Conservation (phyloP, 2,888 invertebrate species). For the Patella ulyssiponensis region DNA sequence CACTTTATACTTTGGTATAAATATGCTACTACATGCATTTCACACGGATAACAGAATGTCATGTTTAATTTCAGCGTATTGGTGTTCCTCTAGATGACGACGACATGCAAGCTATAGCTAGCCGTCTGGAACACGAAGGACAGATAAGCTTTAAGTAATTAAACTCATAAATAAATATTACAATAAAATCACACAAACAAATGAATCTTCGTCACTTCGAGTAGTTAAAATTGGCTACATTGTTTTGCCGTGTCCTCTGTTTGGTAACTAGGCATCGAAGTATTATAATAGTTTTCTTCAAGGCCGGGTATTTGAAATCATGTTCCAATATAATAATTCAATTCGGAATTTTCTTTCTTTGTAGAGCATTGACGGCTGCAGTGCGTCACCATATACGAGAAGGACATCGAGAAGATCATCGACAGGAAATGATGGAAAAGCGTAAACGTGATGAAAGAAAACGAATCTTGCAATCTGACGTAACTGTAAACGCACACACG, state of each 20-base stretch:
- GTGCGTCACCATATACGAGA: constrained; percentile 57
- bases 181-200: not conserved
- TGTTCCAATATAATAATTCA: not conserved
- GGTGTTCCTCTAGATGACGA: constrained; percentile 63
- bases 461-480: constrained; percentile 48
- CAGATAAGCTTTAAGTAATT: constrained; percentile 66
- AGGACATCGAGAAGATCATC: constrained; percentile 51
- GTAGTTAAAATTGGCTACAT: not conserved
- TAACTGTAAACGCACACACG: constrained; percentile 29
- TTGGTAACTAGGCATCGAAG: too few species aligned
- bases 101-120: constrained; percentile 60
- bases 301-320: not conserved
- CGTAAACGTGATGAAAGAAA: constrained; percentile 53
- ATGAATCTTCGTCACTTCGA: not conserved
- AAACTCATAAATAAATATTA: not conserved
- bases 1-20: too few species aligned
- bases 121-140: constrained; percentile 58
- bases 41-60: not conserved
- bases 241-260: not conserved
- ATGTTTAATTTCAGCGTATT: constrained; percentile 53
- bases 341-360: not conserved
- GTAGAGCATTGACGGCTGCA: constrained; percentile 44
- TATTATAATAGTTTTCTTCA: too few species aligned
- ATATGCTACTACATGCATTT: too few species aligned
- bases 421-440: constrained; percentile 47